Base-by-base conservation (phyloP, 2,888 invertebrate genomes). In the Pterostichus madidus region DNA sequence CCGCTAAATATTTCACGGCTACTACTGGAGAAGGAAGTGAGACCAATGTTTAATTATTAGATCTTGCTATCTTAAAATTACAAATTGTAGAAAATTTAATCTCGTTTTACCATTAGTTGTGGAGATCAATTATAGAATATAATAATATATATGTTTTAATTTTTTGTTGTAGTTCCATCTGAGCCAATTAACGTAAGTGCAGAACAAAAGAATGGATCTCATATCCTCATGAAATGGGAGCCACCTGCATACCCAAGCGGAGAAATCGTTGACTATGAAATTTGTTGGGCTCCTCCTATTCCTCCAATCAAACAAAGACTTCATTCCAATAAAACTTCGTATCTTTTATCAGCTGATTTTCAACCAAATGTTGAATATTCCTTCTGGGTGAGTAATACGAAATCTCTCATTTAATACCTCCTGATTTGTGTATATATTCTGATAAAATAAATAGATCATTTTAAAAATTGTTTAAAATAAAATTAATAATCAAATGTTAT, bases 201-300 rank as follows among this genome's bases (percentile, higher is more conserved):
- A 0, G 90, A 90, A 0, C 95, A 96, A 87, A 90, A 91, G 84
- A 93, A 94, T 85, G 94, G 93, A 0, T 91, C 92, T 0, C 90
- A 93, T n/a, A 92, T 96, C 13, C 90, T 93, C 84, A 91, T 96
- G 0, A 89, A 91, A 0, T 97, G 96, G 96, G 92, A 93, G 84
- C 90, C 92, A 8, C 96, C 96, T 0, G 87, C 89, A 2, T 87
- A 90, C 39, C 92, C 95, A 0, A 93, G 93, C 84, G 96, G 96
- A 0, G 86, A 90, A 0, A 91, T 96, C 0, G 90, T 88, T 0
- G 90, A 91, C 59, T 96, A 96, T 88, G 91, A 91, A 59, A 93
- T 95, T 0, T 93, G 92, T 87, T 93, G 94, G 88, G 91, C 92
- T 1, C 95, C 96, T 0, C 93, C 93, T 0, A 87, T 92, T 1